These are phyloP conservation scores for Noctuana brunneofusca DNA, from an alignment of 2,888 invertebrate genomes.

Conservation along the genomic window DNA sequence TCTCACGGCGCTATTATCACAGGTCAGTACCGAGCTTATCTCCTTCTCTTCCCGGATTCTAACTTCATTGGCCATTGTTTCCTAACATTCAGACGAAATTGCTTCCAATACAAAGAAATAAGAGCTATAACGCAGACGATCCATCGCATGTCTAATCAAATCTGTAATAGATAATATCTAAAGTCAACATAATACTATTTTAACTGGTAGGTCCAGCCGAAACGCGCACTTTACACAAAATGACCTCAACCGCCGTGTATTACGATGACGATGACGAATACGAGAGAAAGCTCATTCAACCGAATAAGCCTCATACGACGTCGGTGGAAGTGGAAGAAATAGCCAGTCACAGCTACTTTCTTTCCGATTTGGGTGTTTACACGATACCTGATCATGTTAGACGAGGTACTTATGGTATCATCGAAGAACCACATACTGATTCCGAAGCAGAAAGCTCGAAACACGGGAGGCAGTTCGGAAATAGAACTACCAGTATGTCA, in stretches of 20 bases:
- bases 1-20: constrained; percentile 85
- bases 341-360: constrained; percentile 82
- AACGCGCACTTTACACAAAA: constrained; percentile 86
- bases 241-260: constrained; percentile 83
- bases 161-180: constrained; percentile 47
- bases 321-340: constrained; percentile 84
- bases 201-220: constrained; percentile 86
- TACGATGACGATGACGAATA: constrained; percentile 81
- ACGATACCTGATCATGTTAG: constrained; percentile 71
- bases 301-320: constrained; percentile 77
- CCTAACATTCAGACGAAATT: constrained; percentile 41
- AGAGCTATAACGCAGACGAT: constrained; percentile 49
- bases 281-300: constrained; percentile 66
- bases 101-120: constrained; percentile 41
- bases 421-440: constrained; percentile 79
- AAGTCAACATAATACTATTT: constrained; percentile 73
- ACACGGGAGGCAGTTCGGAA: constrained; percentile 58
- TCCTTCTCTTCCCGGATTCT: constrained; percentile 58
- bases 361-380: constrained; percentile 79
- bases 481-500: constrained; percentile 80
- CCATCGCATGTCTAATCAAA: constrained; percentile 55
- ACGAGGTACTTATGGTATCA: constrained; percentile 73
- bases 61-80: constrained; percentile 39
- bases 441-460: constrained; percentile 75
- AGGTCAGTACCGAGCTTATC: constrained; percentile 82